These are phyloP conservation scores for Riptortus pedestris DNA, from an alignment of 1,140 invertebrate species.

Conservation along the genomic window DNA sequence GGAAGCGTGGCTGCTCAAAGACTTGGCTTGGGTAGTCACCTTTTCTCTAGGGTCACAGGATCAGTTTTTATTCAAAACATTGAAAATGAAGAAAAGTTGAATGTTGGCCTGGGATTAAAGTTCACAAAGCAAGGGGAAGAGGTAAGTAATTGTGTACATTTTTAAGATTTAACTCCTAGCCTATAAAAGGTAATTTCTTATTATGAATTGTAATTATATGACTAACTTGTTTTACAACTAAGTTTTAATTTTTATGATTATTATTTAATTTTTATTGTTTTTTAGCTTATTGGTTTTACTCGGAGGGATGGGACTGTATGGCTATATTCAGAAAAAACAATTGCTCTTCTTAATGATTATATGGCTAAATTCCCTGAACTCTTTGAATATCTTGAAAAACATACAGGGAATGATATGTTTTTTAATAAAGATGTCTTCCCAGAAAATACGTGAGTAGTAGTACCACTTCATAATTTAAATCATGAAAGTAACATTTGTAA, in stretches of 20 bases:
- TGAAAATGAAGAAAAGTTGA: conserved; percentile 49
- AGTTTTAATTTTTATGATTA: background rate
- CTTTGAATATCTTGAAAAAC: conserved; percentile 48
- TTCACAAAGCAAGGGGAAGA: conserved; percentile 67
- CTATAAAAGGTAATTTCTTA: too few relatives aligned
- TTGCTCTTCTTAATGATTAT: conserved; percentile 60
- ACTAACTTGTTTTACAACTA: too few relatives aligned
- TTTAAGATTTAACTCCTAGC: too few relatives aligned
- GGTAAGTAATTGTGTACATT: conserved; percentile 39
- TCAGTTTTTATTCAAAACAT: conserved; percentile 53
- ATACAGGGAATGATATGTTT: conserved; percentile 46
- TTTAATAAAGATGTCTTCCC: conserved; percentile 56
- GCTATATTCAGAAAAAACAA: conserved; percentile 68
- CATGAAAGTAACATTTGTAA: too few relatives aligned
- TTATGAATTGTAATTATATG: too few relatives aligned
- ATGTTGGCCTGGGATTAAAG: conserved; percentile 87
- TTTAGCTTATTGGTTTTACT: conserved; percentile 67
- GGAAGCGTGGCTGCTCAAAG: conserved; percentile 40
- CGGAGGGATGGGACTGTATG: conserved; percentile 54
- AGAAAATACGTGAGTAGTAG: conserved; percentile 5
- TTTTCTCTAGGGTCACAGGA: conserved; percentile 76
- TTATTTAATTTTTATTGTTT: conserved; percentile 22
- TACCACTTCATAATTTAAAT: too few relatives aligned
- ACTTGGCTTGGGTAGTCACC: conserved; percentile 51
- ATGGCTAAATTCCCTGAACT: conserved; percentile 60